These are phyloP conservation scores for Temnopleurus reevesii DNA, from an alignment of 53 echinoderm and acorn worm species.

Conservation along the genomic window DNA sequence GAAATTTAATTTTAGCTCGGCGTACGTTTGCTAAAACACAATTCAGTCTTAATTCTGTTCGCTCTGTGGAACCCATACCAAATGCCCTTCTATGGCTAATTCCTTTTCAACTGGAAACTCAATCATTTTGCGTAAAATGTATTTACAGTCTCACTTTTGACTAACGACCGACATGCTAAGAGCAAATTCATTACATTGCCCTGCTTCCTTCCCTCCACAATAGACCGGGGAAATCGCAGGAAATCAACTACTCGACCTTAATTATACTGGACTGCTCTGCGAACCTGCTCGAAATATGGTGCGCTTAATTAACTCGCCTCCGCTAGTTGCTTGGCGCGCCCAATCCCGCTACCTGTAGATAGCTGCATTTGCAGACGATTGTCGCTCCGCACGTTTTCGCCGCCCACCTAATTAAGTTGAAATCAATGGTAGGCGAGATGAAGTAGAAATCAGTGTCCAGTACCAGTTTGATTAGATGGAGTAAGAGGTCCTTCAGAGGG, in stretches of 20 bases:
- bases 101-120: no score
- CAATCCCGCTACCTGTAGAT: constrained; percentile 7
- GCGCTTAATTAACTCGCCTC: constrained; percentile 51
- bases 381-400: constrained; percentile 22
- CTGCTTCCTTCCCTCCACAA: not conserved
- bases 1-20: no score
- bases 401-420: constrained; percentile 37
- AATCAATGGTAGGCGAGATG: constrained; percentile 7
- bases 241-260: not conserved
- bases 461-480: not conserved
- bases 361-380: constrained; percentile 26
- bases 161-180: not conserved
- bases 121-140: no score
- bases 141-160: no score
- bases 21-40: no score
- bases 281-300: not conserved
- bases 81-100: no score
- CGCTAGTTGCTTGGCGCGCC: not conserved
- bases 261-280: not conserved
- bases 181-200: not conserved
- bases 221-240: not conserved
- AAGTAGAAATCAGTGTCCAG: constrained; percentile 3
- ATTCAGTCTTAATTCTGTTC: no score
- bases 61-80: no score
- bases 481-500: not conserved